Percentiles rank a stretch among this genome's conserved stretches.
Evolutionary conservation across 2,797 vertebrate species (phyloP).

Genomic region (Leptodactylus fallax): DNA sequence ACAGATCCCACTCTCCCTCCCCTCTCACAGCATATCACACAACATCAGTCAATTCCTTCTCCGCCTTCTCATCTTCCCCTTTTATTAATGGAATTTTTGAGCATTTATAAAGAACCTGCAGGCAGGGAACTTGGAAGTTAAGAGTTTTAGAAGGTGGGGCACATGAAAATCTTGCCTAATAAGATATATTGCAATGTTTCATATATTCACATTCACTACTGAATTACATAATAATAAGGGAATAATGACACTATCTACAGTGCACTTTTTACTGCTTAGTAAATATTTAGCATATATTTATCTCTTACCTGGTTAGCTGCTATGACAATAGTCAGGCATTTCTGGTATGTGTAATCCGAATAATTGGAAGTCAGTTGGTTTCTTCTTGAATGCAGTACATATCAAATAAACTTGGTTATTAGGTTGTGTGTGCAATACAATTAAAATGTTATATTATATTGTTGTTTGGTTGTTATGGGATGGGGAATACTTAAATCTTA

Average conservation of each 20-base stretch:
- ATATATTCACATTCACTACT: not conserved
- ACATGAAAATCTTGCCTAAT: not conserved
- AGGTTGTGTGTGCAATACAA: not conserved
- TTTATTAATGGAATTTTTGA: too few species aligned
- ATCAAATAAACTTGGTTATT: not conserved
- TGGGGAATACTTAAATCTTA: not conserved
- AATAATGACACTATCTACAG: not conserved
- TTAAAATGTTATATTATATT: conserved; percentile 20
- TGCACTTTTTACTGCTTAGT: too few species aligned
- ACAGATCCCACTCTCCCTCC: not conserved
- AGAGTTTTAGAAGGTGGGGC: too few species aligned
- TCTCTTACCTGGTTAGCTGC: not conserved
- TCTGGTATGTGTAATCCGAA: conserved; percentile 8
- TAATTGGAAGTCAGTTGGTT: not conserved
- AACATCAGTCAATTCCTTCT: too few species aligned
- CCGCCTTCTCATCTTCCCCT: too few species aligned
- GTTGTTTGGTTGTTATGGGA: conserved; percentile 24
- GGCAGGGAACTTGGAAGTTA: too few species aligned
- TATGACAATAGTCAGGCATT: not conserved
- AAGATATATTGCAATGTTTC: not conserved
- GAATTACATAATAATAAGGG: not conserved
- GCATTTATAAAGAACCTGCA: too few species aligned
- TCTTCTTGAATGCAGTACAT: not conserved
- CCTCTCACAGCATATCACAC: not conserved
- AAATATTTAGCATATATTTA: not conserved